phyloP scores from a whole-genome alignment of 2,888 invertebrate genomes.

The Meghimatium bilineatum region DNA sequence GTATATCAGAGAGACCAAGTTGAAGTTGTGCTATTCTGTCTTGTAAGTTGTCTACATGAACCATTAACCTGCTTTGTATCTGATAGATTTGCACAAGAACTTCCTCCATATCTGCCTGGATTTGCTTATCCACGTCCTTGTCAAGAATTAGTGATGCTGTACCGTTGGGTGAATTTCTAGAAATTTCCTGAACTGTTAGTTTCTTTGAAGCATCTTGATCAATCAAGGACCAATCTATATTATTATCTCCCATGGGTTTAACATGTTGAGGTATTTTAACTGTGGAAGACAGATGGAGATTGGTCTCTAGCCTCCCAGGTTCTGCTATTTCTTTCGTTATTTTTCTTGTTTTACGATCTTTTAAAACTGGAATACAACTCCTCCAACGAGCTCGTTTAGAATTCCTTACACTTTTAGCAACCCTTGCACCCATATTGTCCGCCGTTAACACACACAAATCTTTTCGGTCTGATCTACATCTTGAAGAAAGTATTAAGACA shows the following conservation, averaged over 20 bases:
- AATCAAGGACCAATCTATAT: neutral
- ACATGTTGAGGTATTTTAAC: too few species aligned
- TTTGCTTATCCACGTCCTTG: neutral
- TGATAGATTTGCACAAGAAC: neutral
- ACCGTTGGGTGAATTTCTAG: neutral
- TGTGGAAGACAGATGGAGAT: too few species aligned
- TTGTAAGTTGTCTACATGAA: neutral
- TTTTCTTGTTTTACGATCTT: neutral
- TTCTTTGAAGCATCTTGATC: neutral
- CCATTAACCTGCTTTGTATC: neutral
- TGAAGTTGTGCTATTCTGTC: neutral
- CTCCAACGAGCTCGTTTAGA: too few species aligned
- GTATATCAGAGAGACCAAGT: neutral
- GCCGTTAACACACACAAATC: neutral
- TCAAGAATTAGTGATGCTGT: too few species aligned
- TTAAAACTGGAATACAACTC: neutral
- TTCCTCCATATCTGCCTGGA: constrained; percentile 14
- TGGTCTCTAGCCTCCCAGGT: neutral
- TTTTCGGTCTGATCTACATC: neutral
- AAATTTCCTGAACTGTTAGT: neutral
- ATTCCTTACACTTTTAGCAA: too few species aligned
- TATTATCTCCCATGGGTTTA: neutral
- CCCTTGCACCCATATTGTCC: neutral
- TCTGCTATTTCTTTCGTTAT: neutral
- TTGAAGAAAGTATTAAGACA: constrained; percentile 5